Evolutionary conservation across 2,113 vertebrate genomes (phyloP), one percentile per base, ranked within the genome.

Genomic region (Spizaetus ornatus): DNA sequence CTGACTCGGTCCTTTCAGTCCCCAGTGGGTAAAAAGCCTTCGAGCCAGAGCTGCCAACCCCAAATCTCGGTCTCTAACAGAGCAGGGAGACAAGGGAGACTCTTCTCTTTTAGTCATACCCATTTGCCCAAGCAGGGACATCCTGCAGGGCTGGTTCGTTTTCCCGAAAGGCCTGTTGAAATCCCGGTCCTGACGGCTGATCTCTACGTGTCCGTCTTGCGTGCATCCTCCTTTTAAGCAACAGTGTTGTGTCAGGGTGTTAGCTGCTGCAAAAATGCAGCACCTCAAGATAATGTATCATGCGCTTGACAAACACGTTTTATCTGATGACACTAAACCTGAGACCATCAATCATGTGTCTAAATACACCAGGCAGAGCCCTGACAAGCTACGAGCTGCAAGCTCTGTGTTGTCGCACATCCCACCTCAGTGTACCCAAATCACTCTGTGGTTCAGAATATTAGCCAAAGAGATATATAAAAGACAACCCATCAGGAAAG

Each of bases 311-410:
- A 94, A 95, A 95, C 66, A 80, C 1, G 0, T 87, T 95, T 96
- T 93, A 90, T 93, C 93, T 95, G 85, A 95, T 93, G 82, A 77
- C 74, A 91, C 62, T 65, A 87, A 94, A 96, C 66, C 87, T 79
- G 52, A 91, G 65, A 85, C 62, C 48, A 82, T 97, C 89, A 84
- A 79, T 95, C 86, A 56, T 63, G 15, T 17, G 23, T 56, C 70
- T 85, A 85, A 94, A 87, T 61, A n/a, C 40, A 50, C 31, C 65
- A 89, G 84, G 48, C 47, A 93, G 86, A 79, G 34, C 52, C 65
- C 65, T 74, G 65, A 70, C 55, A 89, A 56, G 61, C 66, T 69
- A 82, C 56, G 77, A 69, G 63, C 50, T 82, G 61, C 86, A 71
- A 55, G 61, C 20, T 52, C 78, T 86, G 36, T 59, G 32, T 36